These are phyloP conservation scores for Tribolium freemani DNA, from an alignment of 2,888 invertebrate genomes.

Conservation along the genomic window DNA sequence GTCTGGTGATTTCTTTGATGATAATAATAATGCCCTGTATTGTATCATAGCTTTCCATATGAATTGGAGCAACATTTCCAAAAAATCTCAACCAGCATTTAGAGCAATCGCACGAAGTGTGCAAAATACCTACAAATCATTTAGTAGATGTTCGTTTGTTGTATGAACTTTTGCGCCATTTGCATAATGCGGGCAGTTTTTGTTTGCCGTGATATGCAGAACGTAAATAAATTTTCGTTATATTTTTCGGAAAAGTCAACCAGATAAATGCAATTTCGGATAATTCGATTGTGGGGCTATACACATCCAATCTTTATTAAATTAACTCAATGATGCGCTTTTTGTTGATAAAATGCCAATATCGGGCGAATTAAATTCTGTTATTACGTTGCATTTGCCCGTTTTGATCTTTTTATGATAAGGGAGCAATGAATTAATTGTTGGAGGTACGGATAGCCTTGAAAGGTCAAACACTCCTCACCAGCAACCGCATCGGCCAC, in stretches of 20 bases:
- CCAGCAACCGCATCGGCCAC: not conserved
- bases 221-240: not conserved
- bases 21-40: not conserved
- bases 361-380: slow-evolving; percentile 3
- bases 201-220: slow-evolving; percentile 4
- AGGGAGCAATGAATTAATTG: not conserved
- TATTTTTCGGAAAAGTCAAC: slow-evolving; percentile 4
- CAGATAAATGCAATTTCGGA: not conserved
- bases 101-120: slow-evolving; percentile 2
- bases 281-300: slow-evolving; percentile 10
- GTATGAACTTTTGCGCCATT: slow-evolving; percentile 16
- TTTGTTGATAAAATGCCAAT: slow-evolving; percentile 6
- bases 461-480: slow-evolving; percentile 35
- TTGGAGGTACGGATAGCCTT: slow-evolving; percentile 21
- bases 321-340: slow-evolving; percentile 20
- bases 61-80: too few relatives aligned
- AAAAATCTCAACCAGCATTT: not conserved
- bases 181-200: slow-evolving; percentile 21
- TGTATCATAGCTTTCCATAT: not conserved
- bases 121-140: slow-evolving; percentile 22
- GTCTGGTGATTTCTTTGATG: not conserved
- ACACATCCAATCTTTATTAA: slow-evolving; percentile 4
- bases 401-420: not conserved
- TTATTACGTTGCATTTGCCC: not conserved
- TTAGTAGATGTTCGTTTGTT: not conserved